Evolutionary conservation across 2,113 vertebrate genomes (phyloP).

Genomic region (Centropus unirufus): DNA sequence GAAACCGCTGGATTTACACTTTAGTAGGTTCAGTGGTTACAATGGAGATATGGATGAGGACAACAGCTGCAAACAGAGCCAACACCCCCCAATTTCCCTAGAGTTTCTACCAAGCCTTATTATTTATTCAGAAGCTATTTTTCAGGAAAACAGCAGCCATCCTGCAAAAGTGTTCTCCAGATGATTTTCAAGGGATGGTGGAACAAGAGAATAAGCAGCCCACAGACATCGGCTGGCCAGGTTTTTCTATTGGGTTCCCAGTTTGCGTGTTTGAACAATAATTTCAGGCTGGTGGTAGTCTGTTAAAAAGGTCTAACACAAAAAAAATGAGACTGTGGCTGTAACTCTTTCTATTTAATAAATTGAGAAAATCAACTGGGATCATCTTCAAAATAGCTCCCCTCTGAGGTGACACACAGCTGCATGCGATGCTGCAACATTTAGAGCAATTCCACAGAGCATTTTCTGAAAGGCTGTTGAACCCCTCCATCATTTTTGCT

Average conservation of each 20-base stretch:
- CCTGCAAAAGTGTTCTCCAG: not conserved
- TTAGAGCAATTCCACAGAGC: too few relatives aligned
- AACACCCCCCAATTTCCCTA: conserved; percentile 2
- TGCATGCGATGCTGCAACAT: too few relatives aligned
- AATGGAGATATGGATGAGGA: not conserved
- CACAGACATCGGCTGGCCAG: not conserved
- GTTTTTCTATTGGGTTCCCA: not conserved
- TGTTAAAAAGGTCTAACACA: not conserved
- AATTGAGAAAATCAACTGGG: too few relatives aligned
- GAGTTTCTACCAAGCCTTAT: conserved; percentile 24
- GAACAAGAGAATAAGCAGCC: not conserved
- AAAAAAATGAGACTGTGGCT: too few relatives aligned
- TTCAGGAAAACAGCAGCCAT: conserved; percentile 35
- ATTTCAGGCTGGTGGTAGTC: not conserved
- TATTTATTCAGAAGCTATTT: conserved; percentile 56
- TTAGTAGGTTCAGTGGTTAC: not conserved
- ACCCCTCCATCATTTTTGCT: too few relatives aligned
- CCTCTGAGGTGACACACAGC: too few relatives aligned
- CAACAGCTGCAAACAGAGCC: conserved; percentile 42
- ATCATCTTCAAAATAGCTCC: too few relatives aligned
- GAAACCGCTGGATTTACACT: conserved; percentile 23
- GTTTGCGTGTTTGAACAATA: not conserved
- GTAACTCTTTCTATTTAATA: too few relatives aligned
- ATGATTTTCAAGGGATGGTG: not conserved
- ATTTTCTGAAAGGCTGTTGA: too few relatives aligned